These are phyloP conservation scores for Alcedo quadribrachys DNA, from an alignment of 2,797 vertebrate genomes.

Conservation along the genomic window DNA sequence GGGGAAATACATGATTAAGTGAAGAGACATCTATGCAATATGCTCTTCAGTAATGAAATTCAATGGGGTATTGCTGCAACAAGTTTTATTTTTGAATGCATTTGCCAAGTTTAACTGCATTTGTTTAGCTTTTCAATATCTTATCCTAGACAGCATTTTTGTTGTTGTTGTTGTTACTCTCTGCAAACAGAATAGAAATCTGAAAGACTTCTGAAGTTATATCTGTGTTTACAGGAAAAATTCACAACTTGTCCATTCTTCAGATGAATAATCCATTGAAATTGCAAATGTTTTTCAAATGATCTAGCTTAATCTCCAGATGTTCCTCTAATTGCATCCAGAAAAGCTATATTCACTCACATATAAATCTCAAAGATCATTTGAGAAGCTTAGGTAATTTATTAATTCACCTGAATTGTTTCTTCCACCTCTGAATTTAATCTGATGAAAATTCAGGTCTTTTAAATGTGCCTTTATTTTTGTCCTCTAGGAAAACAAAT, in stretches of 20 bases:
- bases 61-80: not conserved
- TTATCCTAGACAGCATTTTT: not conserved
- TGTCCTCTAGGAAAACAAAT: conserved; percentile 23
- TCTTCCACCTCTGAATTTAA: conserved; percentile 29
- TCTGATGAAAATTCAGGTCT: conserved; percentile 13
- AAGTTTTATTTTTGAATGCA: conserved; percentile 15
- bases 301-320: conserved; percentile 6
- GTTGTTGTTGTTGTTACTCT: not conserved
- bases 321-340: conserved; percentile 41
- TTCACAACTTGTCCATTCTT: conserved; percentile 8
- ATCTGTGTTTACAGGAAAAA: not conserved
- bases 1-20: not conserved
- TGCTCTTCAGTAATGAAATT: conserved; percentile 6
- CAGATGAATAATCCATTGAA: conserved; percentile 27
- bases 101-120: conserved; percentile 13
- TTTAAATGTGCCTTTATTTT: conserved; percentile 26
- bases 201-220: not conserved
- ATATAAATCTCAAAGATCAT: conserved; percentile 31
- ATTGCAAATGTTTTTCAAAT: conserved; percentile 26
- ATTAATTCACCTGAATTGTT: conserved; percentile 56
- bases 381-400: conserved; percentile 11
- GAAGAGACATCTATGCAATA: not conserved
- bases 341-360: not conserved
- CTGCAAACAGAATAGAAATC: not conserved
- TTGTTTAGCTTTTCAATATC: conserved; percentile 27